phyloP scores from a whole-genome alignment of 1,140 invertebrate genomes.

The Drosophila willistoni region DNA sequence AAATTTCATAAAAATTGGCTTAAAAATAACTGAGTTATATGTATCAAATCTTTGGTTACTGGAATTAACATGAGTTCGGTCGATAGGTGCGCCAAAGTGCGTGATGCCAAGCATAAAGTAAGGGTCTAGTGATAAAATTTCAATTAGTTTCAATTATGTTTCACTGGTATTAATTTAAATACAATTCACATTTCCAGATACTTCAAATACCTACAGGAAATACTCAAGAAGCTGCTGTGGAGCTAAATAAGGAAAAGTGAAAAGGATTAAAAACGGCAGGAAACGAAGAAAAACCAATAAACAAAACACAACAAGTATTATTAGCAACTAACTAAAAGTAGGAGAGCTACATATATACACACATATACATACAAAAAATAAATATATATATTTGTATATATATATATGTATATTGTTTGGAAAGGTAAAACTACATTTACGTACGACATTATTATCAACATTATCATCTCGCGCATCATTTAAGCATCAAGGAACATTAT shows the following conservation, averaged over 20 bases:
- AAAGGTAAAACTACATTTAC: neutral
- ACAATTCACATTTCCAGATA: conserved; percentile 35
- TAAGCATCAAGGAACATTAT: conserved; percentile 40
- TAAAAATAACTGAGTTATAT: no score
- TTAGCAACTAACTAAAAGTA: conserved; percentile 55
- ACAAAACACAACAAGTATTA: conserved; percentile 68
- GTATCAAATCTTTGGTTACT: no score
- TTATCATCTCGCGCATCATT: conserved; percentile 32
- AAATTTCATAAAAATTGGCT: no score
- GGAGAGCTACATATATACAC: neutral
- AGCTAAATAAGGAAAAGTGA: conserved; percentile 30
- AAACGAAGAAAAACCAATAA: conserved; percentile 14
- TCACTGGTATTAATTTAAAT: no score
- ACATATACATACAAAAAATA: neutral
- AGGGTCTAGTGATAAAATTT: no score
- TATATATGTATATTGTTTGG: conserved; percentile 24
- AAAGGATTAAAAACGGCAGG: neutral
- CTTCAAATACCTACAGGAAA: conserved; percentile 61
- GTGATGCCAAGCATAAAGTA: no score
- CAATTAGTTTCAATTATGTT: no score
- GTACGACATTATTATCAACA: conserved; percentile 5
- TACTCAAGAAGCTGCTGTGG: conserved; percentile 68
- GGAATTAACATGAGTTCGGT: no score
- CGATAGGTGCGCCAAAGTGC: no score
- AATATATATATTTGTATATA: conserved; percentile 21